Evolutionary conservation across 2,113 vertebrate genomes (phyloP).

Genomic region (Uria lomvia): DNA sequence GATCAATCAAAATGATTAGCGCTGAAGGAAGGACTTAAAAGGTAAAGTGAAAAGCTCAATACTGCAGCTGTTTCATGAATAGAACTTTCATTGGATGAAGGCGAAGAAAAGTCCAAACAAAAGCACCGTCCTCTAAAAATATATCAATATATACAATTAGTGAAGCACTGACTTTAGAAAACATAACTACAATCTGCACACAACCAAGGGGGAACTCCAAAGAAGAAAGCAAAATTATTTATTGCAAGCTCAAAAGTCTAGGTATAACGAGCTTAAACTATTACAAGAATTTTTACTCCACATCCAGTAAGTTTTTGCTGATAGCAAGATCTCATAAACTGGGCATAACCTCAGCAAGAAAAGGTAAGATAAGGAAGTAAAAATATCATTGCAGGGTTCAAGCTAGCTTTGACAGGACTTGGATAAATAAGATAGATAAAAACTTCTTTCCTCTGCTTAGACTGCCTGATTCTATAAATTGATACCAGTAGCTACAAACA

Average conservation of each 20-base stretch:
- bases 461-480: not conserved
- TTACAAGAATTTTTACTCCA: constrained; percentile 1
- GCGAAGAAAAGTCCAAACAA: not conserved
- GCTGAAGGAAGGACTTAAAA: constrained; percentile 9
- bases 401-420: not conserved
- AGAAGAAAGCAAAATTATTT: not conserved
- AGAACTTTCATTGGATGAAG: not conserved
- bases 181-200: not conserved
- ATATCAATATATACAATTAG: not conserved
- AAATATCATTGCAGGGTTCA: not conserved
- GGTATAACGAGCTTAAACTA: not conserved
- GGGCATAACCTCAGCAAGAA: not conserved
- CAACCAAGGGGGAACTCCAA: not conserved
- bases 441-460: not conserved
- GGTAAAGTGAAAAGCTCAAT: not conserved
- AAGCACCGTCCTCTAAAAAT: not conserved
- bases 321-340: not conserved
- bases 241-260: not conserved
- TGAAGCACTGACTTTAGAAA: not conserved
- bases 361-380: not conserved
- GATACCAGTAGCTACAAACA: not conserved
- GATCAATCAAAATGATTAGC: not conserved
- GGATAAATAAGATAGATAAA: not conserved
- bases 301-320: not conserved
- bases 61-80: not conserved